phyloP scores from a whole-genome alignment of 2,888 invertebrate species.

The Stramonita haemastoma region DNA sequence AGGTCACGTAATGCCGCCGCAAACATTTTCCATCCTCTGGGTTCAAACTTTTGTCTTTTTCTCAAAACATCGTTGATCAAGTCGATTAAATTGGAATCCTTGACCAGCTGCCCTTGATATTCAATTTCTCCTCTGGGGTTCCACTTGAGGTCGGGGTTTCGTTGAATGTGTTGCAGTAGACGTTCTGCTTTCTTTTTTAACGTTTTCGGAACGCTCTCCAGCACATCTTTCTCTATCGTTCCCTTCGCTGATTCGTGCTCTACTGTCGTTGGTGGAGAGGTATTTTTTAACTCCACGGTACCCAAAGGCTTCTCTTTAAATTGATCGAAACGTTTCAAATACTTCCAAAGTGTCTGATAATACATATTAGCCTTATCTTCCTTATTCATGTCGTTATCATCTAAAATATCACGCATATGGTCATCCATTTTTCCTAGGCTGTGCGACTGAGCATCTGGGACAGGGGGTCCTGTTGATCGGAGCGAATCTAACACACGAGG shows the following conservation, averaged over 20 bases:
- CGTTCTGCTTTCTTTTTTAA: background rate
- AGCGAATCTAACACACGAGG: background rate
- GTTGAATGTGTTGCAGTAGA: background rate
- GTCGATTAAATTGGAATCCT: background rate
- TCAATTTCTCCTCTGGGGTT: background rate
- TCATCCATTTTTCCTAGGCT: background rate
- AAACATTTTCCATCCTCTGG: background rate
- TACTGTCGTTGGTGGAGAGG: background rate
- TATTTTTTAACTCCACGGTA: background rate
- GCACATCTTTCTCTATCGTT: background rate
- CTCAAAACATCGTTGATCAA: background rate
- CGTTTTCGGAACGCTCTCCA: background rate
- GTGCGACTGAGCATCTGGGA: background rate
- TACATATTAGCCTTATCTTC: constrained; percentile 12
- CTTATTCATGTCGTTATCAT: background rate
- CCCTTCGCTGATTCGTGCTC: background rate
- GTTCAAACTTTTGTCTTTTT: background rate
- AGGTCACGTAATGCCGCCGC: background rate
- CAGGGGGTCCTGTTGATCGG: background rate
- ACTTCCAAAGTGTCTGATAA: background rate
- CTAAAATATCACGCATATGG: background rate
- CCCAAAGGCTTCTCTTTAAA: background rate
- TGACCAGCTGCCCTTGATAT: background rate
- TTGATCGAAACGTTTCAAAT: background rate
- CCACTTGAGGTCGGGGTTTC: background rate